Evolutionary conservation across 2,113 vertebrate genomes (phyloP).

Genomic region (Neopipo cinnamomea): DNA sequence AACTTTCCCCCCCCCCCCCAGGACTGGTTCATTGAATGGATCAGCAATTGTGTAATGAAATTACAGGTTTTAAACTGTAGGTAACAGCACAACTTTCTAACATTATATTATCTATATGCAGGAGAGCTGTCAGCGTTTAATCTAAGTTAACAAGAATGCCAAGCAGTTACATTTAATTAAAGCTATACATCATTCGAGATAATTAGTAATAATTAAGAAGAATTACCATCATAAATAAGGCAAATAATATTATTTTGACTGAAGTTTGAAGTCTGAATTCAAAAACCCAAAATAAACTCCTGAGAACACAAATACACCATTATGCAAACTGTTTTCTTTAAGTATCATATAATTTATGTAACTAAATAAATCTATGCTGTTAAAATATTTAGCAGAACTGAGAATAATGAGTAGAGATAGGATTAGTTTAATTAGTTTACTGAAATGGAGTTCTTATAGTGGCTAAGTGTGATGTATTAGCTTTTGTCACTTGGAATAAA

Average conservation of each 20-base stretch:
- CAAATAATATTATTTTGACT: conserved; percentile 67
- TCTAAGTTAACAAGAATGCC: conserved; percentile 65
- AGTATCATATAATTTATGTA: conserved; percentile 81
- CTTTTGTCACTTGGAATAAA: conserved; percentile 82
- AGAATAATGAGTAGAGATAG: conserved; percentile 80
- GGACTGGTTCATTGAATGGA: neutral
- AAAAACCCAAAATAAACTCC: conserved; percentile 68
- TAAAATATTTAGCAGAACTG: conserved; percentile 81
- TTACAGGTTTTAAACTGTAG: neutral
- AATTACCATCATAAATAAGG: conserved; percentile 62
- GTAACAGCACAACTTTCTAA: neutral
- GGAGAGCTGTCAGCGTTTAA: conserved; percentile 38
- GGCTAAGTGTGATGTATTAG: conserved; percentile 81
- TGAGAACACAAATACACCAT: conserved; percentile 6
- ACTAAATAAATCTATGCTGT: conserved; percentile 77
- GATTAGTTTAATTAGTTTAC: conserved; percentile 85
- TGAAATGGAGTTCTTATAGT: conserved; percentile 76
- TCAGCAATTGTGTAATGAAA: neutral
- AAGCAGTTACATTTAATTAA: conserved; percentile 72
- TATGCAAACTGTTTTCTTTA: conserved; percentile 72
- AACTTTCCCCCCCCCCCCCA: rapidly evolving
- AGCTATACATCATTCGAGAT: conserved; percentile 72
- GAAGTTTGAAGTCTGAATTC: conserved; percentile 65
- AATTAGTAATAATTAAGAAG: conserved; percentile 78
- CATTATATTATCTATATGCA: neutral